Percentiles rank a stretch among this genome's conserved stretches.
Evolutionary conservation across 92 coral and sea anemone genomes (phyloP).

Genomic region (Phenganax marumi): DNA sequence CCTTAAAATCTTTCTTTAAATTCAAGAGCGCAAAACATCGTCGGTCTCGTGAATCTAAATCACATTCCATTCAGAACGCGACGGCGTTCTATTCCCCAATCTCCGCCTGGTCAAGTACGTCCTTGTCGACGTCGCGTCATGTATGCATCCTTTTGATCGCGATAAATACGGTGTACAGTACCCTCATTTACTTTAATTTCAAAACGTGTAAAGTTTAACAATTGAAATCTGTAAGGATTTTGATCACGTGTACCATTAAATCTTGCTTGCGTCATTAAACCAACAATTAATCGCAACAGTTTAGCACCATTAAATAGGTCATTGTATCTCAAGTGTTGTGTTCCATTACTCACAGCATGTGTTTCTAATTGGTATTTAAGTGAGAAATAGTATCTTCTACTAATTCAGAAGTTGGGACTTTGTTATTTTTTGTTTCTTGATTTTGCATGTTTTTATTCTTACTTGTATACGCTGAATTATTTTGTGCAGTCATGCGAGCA

Average conservation of each 20-base stretch:
- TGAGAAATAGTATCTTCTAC: background rate
- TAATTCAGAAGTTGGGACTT: background rate
- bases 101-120: background rate
- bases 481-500: too few species aligned
- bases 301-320: too few species aligned
- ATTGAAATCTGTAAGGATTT: too few species aligned
- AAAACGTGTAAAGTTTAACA: too few species aligned
- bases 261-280: too few species aligned
- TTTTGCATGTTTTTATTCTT: background rate
- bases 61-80: conserved; percentile 3
- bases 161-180: background rate
- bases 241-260: too few species aligned
- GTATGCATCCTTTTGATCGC: background rate
- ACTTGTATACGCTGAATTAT: background rate
- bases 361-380: background rate
- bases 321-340: too few species aligned
- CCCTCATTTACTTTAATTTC: too few species aligned
- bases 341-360: too few species aligned
- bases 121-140: background rate
- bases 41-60: background rate
- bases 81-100: background rate
- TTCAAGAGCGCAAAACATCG: background rate
- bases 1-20: background rate
- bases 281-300: too few species aligned
- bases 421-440: background rate